These are phyloP conservation scores for Maccullochella peelii DNA, from an alignment of 2,113 vertebrate genomes.

Conservation along the genomic window DNA sequence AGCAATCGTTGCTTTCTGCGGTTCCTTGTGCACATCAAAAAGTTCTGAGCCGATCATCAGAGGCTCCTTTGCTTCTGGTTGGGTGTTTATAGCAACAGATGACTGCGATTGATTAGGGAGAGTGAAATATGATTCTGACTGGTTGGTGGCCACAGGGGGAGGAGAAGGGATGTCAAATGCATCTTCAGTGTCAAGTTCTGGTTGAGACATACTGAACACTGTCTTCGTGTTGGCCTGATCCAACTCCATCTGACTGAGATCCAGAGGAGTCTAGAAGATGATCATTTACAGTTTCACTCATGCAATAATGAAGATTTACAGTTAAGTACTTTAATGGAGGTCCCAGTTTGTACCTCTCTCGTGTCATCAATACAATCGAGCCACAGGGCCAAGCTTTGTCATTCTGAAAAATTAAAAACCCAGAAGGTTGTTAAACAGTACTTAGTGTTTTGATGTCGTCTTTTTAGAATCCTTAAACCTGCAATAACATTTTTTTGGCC, in stretches of 20 bases:
- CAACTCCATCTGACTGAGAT: slow-evolving; percentile 26
- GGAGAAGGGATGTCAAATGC: slow-evolving; percentile 70
- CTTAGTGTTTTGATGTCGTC: not conserved
- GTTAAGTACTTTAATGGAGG: not conserved
- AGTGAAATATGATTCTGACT: not conserved
- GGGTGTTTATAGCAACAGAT: not conserved
- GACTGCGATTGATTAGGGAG: not conserved
- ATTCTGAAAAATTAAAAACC: not conserved
- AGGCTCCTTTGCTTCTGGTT: not conserved
- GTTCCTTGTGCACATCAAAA: not conserved
- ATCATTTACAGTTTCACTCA: not conserved
- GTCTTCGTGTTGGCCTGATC: not conserved
- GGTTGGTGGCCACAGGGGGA: slow-evolving; percentile 41
- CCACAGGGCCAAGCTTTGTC: not conserved
- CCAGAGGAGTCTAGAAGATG: slow-evolving; percentile 39
- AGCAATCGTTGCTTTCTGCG: slow-evolving; percentile 35
- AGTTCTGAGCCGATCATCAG: rapidly evolving
- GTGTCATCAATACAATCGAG: not conserved
- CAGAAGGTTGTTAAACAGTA: not conserved
- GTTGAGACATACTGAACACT: slow-evolving; percentile 66
- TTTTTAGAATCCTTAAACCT: not conserved
- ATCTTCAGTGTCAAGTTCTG: slow-evolving; percentile 53
- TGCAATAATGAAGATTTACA: not conserved
- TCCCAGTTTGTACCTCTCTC: not conserved
- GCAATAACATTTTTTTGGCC: not conserved